A percentile compares a stretch with the other conserved stretches of the same genome.
These are phyloP conservation scores for Agapetus fuscipes DNA, from an alignment of 2,888 invertebrate species.

Conservation along the genomic window DNA sequence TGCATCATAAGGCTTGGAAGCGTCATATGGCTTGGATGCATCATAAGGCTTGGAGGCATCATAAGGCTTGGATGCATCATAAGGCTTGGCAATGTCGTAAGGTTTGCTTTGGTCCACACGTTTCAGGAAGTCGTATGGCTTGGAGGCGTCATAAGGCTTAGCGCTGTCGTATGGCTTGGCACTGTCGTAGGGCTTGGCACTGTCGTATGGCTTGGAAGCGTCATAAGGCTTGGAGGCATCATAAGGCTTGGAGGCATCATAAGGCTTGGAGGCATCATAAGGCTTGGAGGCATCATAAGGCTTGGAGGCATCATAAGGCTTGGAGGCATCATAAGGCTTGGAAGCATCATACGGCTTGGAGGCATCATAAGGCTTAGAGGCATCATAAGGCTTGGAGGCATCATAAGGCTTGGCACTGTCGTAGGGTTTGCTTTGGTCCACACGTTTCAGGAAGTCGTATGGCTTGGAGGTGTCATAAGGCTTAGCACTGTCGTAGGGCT, in stretches of 20 bases:
- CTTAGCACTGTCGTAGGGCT: neutral
- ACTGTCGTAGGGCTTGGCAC: slow-evolving; percentile 1
- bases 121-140: neutral
- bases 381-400: neutral
- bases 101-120: neutral
- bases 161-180: neutral
- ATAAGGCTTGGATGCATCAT: neutral
- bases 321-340: neutral
- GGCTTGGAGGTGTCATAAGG: neutral
- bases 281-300: neutral
- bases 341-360: neutral
- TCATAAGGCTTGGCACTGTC: neutral
- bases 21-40: neutral
- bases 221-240: neutral
- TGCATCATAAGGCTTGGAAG: neutral
- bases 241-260: slow-evolving; percentile 1
- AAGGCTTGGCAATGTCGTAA: neutral
- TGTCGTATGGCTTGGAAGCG: neutral
- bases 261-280: slow-evolving; percentile 2
- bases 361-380: neutral
- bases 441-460: neutral
- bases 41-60: neutral
- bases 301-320: slow-evolving; percentile 1
- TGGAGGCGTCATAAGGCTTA: neutral
- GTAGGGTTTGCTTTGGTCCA: neutral